These are phyloP conservation scores for Sarcophaga peregrina DNA, from an alignment of 1,140 invertebrate species.

Conservation along the genomic window DNA sequence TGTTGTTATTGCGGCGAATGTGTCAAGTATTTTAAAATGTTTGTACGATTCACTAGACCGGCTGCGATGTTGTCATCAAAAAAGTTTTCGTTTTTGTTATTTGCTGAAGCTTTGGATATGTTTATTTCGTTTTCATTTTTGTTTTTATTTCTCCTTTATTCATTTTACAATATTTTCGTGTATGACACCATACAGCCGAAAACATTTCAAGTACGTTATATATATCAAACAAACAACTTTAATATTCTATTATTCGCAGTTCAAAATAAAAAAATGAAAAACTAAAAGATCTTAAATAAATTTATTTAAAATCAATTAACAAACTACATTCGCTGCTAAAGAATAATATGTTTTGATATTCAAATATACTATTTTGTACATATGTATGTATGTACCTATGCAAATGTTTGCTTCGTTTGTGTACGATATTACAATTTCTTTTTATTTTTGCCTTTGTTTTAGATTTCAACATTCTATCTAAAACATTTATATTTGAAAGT, in stretches of 20 bases:
- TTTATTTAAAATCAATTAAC: background rate
- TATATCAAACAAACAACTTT: background rate
- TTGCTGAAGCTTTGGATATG: background rate
- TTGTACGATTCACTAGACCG: background rate
- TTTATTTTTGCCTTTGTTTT: too few species aligned
- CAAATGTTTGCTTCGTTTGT: too few species aligned
- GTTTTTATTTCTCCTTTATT: background rate
- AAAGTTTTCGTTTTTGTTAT: background rate
- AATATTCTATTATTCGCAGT: too few species aligned
- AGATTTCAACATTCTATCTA: too few species aligned
- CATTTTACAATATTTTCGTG: background rate
- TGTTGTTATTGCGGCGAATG: background rate
- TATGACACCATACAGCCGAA: background rate
- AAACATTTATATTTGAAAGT: too few species aligned
- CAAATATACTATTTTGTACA: background rate
- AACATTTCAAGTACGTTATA: slow-evolving; percentile 3
- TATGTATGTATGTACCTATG: too few species aligned
- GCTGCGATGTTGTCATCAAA: slow-evolving; percentile 19
- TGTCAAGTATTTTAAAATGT: background rate
- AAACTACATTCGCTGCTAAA: background rate
- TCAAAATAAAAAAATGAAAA: too few species aligned
- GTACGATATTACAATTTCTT: too few species aligned
- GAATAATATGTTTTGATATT: background rate
- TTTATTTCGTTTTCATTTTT: background rate
- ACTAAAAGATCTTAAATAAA: too few species aligned